Base-by-base conservation (phyloP, 2,797 vertebrate genomes). In the Lycodopsis pacificus region DNA sequence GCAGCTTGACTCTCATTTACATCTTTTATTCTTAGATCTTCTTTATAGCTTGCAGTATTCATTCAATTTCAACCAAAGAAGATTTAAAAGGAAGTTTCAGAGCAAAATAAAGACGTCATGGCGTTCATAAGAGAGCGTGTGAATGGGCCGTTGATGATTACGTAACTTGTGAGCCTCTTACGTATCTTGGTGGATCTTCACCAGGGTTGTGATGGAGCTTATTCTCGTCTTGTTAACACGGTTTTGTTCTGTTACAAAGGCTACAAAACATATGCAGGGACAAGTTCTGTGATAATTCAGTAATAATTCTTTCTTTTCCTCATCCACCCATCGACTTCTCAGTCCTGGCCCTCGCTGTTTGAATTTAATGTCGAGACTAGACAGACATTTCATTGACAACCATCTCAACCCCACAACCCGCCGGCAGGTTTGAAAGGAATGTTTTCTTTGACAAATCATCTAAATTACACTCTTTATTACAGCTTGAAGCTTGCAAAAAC, bases 31-130 rank as follows among this genome's bases (percentile, higher is more conserved):
- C 65, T 62, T 17, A 44, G 2, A 67, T 71, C 12, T 36, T 70
- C 27, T 71, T 71, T 22, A 20, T 64, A 25, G 56, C 14, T 20
- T 7, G 13, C 25, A 44, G 42, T 13, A 17, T 51, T 76, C 34
- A 71, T 77, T 49, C 1, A 19, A 63, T 63, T 73, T 65, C 56
- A 53, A 13, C 59, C n/a, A 65, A 75, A 63, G 11, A 15, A 12
- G 54, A 9, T 71, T 63, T 25, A 15, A 42, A 46, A 51, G 15
- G 65, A 79, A 53, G 7, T 66, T 61, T 67, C 5, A 30, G 13
- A 76, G 74, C 12, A 54, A 59, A 71, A 20, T 57, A 36, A 54
- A 54, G 36, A 69, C 57, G 40, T 54, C 17, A 66, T 74, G 66
- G 61, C 44, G 62, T 76, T 76, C 32, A 19, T 49, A 12, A 71